Evolutionary conservation across 2,888 invertebrate genomes (phyloP).

Genomic region (Drosophila infuscata): DNA sequence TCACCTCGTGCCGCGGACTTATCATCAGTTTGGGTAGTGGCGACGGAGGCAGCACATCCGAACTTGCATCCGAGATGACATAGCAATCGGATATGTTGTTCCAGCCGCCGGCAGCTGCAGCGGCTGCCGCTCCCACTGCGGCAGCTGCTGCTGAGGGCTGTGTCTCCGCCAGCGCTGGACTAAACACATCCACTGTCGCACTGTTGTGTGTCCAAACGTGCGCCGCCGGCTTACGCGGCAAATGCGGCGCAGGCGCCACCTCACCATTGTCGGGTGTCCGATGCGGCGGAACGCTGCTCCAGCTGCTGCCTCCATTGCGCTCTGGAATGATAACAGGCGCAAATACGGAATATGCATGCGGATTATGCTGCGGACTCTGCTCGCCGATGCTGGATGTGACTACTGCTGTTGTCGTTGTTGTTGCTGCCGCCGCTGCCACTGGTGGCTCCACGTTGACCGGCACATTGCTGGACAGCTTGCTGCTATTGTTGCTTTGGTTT

Average conservation of each 20-base stretch:
- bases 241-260: conserved; percentile 66
- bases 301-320: conserved; percentile 72
- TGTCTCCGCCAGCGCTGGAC: conserved; percentile 58
- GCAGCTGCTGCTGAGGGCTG: conserved; percentile 25
- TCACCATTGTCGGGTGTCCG: conserved; percentile 63
- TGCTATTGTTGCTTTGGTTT: conserved; percentile 83
- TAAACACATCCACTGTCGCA: conserved; percentile 52
- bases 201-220: conserved; percentile 69
- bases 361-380: conserved; percentile 74
- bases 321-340: conserved; percentile 84
- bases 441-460: conserved; percentile 76
- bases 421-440: conserved; percentile 44
- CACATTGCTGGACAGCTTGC: conserved; percentile 64
- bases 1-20: conserved; percentile 81
- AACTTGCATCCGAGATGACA: conserved; percentile 32
- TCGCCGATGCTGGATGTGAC: conserved; percentile 57
- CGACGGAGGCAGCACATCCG: conserved; percentile 72
- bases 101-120: conserved; percentile 32
- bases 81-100: conserved; percentile 38
- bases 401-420: conserved; percentile 36
- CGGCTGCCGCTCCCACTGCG: conserved; percentile 11
- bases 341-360: conserved; percentile 83
- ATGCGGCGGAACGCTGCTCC: conserved; percentile 61
- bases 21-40: conserved; percentile 77
- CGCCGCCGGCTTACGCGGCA: conserved; percentile 72